Evolutionary conservation across 2,888 invertebrate species (phyloP).

Genomic region (Zaprionus lineosus): DNA sequence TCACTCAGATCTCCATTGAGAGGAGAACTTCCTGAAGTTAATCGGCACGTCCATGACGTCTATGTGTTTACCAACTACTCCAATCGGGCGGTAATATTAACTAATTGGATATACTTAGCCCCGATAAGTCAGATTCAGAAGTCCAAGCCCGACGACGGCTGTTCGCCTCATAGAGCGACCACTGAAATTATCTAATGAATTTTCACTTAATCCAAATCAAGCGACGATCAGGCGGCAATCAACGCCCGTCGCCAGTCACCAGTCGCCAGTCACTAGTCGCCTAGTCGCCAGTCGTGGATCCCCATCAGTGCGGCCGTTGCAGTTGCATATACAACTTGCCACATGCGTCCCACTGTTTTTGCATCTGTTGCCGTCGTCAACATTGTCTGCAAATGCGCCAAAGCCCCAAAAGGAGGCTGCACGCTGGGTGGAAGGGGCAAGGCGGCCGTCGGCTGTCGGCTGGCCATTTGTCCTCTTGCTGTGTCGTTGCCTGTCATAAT

Average conservation of each 20-base stretch:
- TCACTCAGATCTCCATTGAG: constrained; percentile 38
- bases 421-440: too few species aligned
- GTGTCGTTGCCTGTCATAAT: constrained; percentile 80
- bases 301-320: background rate
- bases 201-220: constrained; percentile 78
- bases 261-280: background rate
- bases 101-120: constrained; percentile 68
- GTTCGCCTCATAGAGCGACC: constrained; percentile 63
- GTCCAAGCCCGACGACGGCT: constrained; percentile 41
- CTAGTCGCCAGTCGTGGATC: background rate
- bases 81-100: constrained; percentile 57
- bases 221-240: constrained; percentile 68
- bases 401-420: constrained; percentile 5
- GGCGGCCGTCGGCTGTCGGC: too few species aligned
- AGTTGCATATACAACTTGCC: background rate
- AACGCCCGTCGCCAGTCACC: constrained; percentile 31
- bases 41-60: constrained; percentile 10
- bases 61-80: too few species aligned
- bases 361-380: constrained; percentile 74
- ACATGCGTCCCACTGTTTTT: constrained; percentile 4
- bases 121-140: constrained; percentile 30
- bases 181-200: constrained; percentile 74
- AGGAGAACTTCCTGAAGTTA: constrained; percentile 25
- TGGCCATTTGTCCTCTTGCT: constrained; percentile 32
- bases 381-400: constrained; percentile 54